Evolutionary conservation across 1,140 invertebrate species (phyloP).

Genomic region (Varroa destructor): DNA sequence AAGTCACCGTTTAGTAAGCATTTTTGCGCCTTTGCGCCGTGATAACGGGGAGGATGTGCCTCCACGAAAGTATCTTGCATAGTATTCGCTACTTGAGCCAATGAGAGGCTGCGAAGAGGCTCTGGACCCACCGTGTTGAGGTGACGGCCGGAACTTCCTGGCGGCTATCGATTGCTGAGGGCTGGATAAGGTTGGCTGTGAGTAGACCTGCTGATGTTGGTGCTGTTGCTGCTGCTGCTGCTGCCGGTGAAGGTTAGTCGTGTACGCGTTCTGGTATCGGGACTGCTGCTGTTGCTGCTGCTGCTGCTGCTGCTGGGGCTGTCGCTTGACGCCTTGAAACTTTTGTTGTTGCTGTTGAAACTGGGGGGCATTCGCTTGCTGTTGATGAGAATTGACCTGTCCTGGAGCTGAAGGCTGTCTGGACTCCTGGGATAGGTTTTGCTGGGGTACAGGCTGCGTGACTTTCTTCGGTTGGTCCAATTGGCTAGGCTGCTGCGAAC

Average conservation of each 20-base stretch:
- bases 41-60: not conserved
- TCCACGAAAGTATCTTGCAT: slow-evolving; percentile 13
- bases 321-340: not conserved
- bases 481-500: not conserved
- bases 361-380: not conserved
- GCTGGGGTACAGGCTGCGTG: not conserved
- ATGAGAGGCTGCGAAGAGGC: not conserved
- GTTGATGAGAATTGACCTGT: not conserved
- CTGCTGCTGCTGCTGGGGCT: not conserved
- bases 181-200: slow-evolving; percentile 27
- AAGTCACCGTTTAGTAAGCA: too few species aligned
- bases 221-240: slow-evolving; percentile 22
- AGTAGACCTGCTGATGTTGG: slow-evolving; percentile 6
- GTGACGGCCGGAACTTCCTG: slow-evolving; percentile 21
- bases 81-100: slow-evolving; percentile 7
- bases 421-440: not conserved
- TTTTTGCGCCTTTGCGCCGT: not conserved
- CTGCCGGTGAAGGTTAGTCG: not conserved
- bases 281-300: not conserved
- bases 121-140: slow-evolving; percentile 27
- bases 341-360: not conserved
- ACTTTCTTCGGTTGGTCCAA: not conserved
- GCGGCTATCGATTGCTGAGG: slow-evolving; percentile 25
- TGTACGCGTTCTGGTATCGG: not conserved
- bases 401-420: not conserved